A percentile compares a stretch with the other conserved stretches of the same genome.
These are phyloP conservation scores for Arizona elegans DNA, from an alignment of 2,113 vertebrate species.

Conservation along the genomic window DNA sequence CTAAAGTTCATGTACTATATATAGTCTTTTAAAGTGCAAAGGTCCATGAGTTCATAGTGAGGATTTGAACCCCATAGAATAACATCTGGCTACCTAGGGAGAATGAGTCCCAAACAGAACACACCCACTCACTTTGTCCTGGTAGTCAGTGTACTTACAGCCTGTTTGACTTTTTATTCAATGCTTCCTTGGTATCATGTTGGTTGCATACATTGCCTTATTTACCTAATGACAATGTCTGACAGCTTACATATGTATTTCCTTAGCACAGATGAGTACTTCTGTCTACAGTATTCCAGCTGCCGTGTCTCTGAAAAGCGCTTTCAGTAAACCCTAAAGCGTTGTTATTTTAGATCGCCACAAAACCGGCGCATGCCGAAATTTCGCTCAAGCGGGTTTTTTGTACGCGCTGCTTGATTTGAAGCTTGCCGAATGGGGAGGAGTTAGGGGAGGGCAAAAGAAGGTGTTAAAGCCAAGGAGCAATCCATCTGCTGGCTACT, in stretches of 20 bases:
- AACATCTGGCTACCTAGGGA: neutral
- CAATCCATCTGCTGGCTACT: constrained; percentile 38
- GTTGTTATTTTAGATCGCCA: neutral
- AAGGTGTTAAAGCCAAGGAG: constrained; percentile 19
- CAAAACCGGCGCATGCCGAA: constrained; percentile 13
- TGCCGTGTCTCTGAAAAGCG: neutral
- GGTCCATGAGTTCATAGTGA: neutral
- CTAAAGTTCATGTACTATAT: neutral
- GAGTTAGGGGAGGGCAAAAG: constrained; percentile 11
- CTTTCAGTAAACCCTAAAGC: constrained; percentile 7
- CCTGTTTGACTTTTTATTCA: neutral
- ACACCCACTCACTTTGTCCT: neutral
- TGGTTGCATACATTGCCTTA: constrained; percentile 8
- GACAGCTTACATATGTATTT: constrained; percentile 17
- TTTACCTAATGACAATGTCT: constrained; percentile 1
- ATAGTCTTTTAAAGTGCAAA: neutral
- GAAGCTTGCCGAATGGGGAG: constrained; percentile 34
- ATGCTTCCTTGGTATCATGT: neutral
- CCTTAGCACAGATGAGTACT: constrained; percentile 7
- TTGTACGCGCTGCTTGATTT: constrained; percentile 20
- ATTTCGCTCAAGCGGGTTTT: neutral
- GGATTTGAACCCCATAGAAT: neutral
- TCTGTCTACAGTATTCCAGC: neutral
- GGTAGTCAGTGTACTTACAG: neutral
- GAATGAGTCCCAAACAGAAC: neutral